Conservation (phyloP, 1,140 invertebrate species). For the Onthophagus taurus region DNA sequence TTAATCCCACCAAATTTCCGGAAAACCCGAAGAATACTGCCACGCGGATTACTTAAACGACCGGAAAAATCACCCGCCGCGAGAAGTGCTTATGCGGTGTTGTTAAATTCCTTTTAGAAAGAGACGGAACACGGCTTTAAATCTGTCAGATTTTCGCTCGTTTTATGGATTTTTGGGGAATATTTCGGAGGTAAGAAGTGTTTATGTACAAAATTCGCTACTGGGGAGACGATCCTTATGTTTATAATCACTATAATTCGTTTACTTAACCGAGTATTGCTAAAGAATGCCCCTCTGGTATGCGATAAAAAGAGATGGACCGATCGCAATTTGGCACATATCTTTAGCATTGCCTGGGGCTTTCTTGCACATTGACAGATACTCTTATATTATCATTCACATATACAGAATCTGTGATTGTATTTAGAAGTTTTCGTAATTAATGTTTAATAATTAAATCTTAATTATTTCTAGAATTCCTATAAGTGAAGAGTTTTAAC, state of each 20-base stretch:
- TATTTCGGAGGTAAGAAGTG: conserved; percentile 28
- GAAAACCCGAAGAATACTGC: background rate
- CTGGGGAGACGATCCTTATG: no score
- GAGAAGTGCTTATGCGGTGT: conserved; percentile 27
- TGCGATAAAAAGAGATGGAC: conserved; percentile 31
- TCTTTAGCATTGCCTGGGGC: conserved; percentile 23
- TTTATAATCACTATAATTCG: background rate
- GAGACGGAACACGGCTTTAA: conserved; percentile 31
- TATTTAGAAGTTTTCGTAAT: no score
- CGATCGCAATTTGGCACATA: conserved; percentile 36
- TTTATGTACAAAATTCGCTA: no score
- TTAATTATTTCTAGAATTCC: no score
- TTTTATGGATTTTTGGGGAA: conserved; percentile 28
- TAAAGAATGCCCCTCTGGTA: conserved; percentile 31
- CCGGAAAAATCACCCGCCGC: conserved; percentile 3
- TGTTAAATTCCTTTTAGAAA: conserved; percentile 29
- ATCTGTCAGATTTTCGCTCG: conserved; percentile 31
- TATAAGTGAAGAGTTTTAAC: no score
- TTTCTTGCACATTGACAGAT: conserved; percentile 22
- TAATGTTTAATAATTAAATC: no score
- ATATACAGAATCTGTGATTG: no score
- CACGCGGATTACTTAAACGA: background rate
- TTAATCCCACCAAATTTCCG: no score
- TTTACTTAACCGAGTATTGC: conserved; percentile 22
- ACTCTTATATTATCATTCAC: no score